These are phyloP conservation scores for Actinopyga echinites DNA, from an alignment of 53 echinoderm and acorn worm species.

Conservation along the genomic window DNA sequence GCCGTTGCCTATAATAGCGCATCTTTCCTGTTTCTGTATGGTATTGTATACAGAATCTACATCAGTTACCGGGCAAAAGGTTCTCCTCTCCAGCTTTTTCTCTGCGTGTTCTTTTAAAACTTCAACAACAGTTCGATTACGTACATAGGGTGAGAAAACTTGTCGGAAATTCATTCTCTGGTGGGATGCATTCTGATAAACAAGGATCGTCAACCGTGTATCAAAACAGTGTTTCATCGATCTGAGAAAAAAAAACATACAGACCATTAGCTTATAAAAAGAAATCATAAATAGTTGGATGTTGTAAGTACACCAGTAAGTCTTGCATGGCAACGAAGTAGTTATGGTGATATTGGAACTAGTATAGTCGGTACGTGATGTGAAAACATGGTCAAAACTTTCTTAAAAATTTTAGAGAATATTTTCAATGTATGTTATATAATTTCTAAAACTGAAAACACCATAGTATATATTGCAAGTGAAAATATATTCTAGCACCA, in stretches of 20 bases:
- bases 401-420: too few relatives aligned
- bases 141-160: not conserved
- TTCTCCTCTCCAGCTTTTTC: not conserved
- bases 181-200: not conserved
- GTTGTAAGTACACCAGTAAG: too few relatives aligned
- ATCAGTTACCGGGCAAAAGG: not conserved
- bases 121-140: not conserved
- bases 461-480: too few relatives aligned
- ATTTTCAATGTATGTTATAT: too few relatives aligned
- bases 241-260: not conserved
- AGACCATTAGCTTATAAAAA: too few relatives aligned
- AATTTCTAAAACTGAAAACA: too few relatives aligned
- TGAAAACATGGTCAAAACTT: too few relatives aligned
- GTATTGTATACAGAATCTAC: not conserved
- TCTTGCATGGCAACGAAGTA: too few relatives aligned
- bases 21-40: not conserved
- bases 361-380: too few relatives aligned
- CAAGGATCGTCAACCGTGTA: not conserved
- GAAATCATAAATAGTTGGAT: too few relatives aligned
- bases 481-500: too few relatives aligned
- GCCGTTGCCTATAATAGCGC: conserved; percentile 29
- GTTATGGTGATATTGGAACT: too few relatives aligned
- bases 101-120: not conserved
- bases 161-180: conserved; percentile 1
- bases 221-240: not conserved